Conservation (phyloP, 2,113 vertebrate genomes). For the Phalacrocorax pelagicus region DNA sequence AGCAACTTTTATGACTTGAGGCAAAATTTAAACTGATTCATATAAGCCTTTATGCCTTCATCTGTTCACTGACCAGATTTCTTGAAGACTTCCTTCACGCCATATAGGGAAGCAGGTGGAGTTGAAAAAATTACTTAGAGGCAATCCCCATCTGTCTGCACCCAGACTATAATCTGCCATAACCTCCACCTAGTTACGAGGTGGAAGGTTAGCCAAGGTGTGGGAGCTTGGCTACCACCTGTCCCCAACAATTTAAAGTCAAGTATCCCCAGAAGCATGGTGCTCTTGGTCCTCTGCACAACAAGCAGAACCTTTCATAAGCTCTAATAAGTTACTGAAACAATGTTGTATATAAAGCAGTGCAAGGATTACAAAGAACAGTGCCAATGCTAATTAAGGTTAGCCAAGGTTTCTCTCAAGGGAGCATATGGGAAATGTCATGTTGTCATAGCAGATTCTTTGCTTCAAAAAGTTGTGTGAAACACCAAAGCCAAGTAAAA, state of each 20-base stretch:
- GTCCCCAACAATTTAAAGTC: neutral
- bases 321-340: neutral
- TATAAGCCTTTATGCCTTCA: neutral
- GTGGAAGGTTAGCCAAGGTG: neutral
- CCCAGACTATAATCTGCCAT: neutral
- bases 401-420: conserved; percentile 20
- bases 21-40: neutral
- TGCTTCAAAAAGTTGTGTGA: conserved; percentile 30
- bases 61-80: neutral
- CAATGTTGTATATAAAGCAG: neutral
- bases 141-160: neutral
- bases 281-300: neutral
- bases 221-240: neutral
- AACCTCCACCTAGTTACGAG: neutral
- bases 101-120: neutral
- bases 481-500: conserved; percentile 42
- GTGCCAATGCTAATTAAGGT: conserved; percentile 13
- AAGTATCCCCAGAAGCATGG: neutral
- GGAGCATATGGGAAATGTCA: conserved; percentile 43
- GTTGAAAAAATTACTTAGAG: neutral
- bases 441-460: conserved; percentile 29
- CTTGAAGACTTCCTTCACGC: neutral
- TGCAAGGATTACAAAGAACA: neutral
- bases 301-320: neutral
- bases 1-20: neutral